Evolutionary conservation across 2,113 vertebrate species (phyloP), one percentile per base, ranked within the genome.

Genomic region (Genyomyrus donnyi): DNA sequence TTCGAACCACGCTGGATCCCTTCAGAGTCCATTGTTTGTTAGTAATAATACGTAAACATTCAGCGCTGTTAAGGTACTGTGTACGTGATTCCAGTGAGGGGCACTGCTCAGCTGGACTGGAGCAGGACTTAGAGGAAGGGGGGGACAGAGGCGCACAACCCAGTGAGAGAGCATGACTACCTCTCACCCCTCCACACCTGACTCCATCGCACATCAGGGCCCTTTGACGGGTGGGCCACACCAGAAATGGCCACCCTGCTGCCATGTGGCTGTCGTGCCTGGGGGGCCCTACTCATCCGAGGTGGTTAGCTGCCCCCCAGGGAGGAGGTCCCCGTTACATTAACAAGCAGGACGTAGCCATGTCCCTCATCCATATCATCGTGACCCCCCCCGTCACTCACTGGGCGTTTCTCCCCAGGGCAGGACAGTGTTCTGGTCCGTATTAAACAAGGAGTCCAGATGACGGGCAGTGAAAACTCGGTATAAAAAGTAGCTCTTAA

Each of bases 221-320:
- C 92, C 92, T 92, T 94, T 93, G 90, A 92, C 94, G 93, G 94
- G 94, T 91, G 89, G 91, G 90, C 92, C 91, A 92, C 91, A 92
- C 91, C 90, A 92, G 62, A 92, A 91, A 92, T 91, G 13, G 13
- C 50, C 50, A 52, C 50, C 11, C 13, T 17, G 50, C 13, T 17
- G 13, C 1, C 50, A 17, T 52, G 50, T 17, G 92, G 93, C 93
- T 46, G 92, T 94, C 92, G 89, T 83, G 90, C 92, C 91, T 50
- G 90, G 85, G 85, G 46, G 21, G 13, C 21, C 1, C 10, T n/a
- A n/a, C 10, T 8, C 27, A n/a, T 49, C n/a, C 3, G n/a, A n/a
- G 49, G 85, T 8, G 5, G 24, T 49, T n/a, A n/a, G 7, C 46
- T 24, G 19, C 84, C 24, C n/a, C 84, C 46, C 46, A 6, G 46